Conservation (phyloP, 2,888 invertebrate species). For the Tyria jacobaeae region DNA sequence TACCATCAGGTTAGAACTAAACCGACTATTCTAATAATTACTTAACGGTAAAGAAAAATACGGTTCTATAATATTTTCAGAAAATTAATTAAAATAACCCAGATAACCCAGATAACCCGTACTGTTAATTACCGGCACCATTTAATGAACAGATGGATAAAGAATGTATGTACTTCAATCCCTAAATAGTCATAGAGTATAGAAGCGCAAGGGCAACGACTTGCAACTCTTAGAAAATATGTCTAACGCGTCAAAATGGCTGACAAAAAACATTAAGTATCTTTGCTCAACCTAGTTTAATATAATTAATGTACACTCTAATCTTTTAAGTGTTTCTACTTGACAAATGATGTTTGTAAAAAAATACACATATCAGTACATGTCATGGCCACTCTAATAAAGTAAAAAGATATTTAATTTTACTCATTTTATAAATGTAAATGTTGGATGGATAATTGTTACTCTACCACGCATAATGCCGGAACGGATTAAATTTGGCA, state of each 20-base stretch:
- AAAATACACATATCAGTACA: not conserved
- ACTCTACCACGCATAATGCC: too few species aligned
- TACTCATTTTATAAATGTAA: too few species aligned
- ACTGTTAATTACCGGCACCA: too few species aligned
- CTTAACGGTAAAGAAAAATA: too few species aligned
- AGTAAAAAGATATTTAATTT: not conserved
- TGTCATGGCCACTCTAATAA: not conserved
- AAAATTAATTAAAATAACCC: too few species aligned
- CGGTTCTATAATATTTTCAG: too few species aligned
- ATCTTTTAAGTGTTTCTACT: slow-evolving; percentile 16
- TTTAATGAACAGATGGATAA: not conserved
- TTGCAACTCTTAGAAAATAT: slow-evolving; percentile 23
- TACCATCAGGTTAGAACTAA: too few species aligned
- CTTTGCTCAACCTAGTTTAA: slow-evolving; percentile 15
- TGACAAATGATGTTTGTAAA: slow-evolving; percentile 18
- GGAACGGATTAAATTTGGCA: too few species aligned
- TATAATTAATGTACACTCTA: slow-evolving; percentile 10
- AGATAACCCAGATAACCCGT: too few species aligned
- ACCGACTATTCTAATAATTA: too few species aligned
- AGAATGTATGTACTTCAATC: slow-evolving; percentile 11
- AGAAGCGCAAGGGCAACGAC: slow-evolving; percentile 22
- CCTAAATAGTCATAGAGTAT: slow-evolving; percentile 9
- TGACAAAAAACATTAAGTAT: slow-evolving; percentile 32
- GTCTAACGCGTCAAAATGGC: slow-evolving; percentile 13
- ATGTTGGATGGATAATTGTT: too few species aligned